Evolutionary conservation across 2,113 vertebrate genomes (phyloP).

Genomic region (Rana temporaria): DNA sequence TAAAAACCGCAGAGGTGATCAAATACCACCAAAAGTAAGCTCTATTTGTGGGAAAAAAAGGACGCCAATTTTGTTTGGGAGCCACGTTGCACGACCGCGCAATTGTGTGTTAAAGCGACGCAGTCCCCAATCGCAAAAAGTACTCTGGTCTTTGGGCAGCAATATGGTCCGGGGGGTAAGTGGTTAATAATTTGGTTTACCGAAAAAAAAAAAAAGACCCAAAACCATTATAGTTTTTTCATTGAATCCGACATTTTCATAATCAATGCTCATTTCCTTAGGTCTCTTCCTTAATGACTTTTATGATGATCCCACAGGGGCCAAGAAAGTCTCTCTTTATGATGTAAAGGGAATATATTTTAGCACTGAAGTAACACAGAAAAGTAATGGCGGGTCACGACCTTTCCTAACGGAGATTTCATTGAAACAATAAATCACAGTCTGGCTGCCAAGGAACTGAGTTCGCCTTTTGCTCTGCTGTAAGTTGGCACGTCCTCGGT

Average conservation of each 20-base stretch:
- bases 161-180: no score
- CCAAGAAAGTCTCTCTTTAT: neutral
- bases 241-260: neutral
- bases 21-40: no score
- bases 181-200: no score
- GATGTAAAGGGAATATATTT: neutral
- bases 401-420: neutral
- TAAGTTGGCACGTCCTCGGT: neutral
- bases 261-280: no score
- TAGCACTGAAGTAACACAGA: neutral
- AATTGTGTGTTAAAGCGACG: no score
- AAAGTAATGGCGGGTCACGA: neutral
- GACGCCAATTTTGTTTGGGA: no score
- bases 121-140: no score
- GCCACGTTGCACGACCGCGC: no score
- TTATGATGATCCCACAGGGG: neutral
- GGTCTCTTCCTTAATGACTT: neutral
- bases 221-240: neutral
- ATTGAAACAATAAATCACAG: slow-evolving; percentile 15
- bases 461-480: neutral
- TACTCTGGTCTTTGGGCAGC: no score
- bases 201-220: neutral
- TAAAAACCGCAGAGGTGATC: no score
- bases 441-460: neutral
- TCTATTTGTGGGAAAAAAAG: no score